Evolutionary conservation across 2,888 invertebrate genomes (phyloP), one percentile per base, ranked within the genome.

Genomic region (Minunthozetes semirufus): DNA sequence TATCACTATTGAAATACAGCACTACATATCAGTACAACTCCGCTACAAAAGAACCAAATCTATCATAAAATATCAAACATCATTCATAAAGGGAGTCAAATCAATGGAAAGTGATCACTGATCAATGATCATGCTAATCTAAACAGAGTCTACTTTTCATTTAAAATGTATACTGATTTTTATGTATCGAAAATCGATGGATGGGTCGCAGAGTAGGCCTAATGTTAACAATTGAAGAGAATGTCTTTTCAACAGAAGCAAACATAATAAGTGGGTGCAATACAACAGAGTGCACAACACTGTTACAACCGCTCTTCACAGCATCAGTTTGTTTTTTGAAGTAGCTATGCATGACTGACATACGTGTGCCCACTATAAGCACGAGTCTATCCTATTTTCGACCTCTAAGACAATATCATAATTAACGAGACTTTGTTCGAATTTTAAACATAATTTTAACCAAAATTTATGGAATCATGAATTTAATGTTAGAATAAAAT

Each of bases 251-350:
- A 61, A 33, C 63, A 63, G 63, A 38, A 63, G 63, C 63, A 63
- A 33, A 63, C 33, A 33, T 63, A 61, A 63, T 63, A 63, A 63
- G 63, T 63, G 63, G 63, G 63, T 63, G 63, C n/a, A n/a, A n/a
- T 56, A 25, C 22, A n/a, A n/a, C n/a, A n/a, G n/a, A 33, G 25
- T 63, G 13, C 33, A 63, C 1, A 61, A 1, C 56, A 25, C 56
- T 3, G 22, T 19, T 22, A 56, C 22, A 5, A 11, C 56, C 4
- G 56, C 22, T 13, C 11, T 42, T 42, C 63, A 38, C 63, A 63
- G 38, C 33, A 63, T 63, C 27, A 27, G 17, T 17, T n/a, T 19
- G 22, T 27, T 63, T 63, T 63, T 63, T 63, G 17, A 63, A 63
- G 63, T 63, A 33, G 63, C 33, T 29, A 33, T 33, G 63, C 63